Base-by-base conservation (phyloP, 2,113 vertebrate genomes). In the Pseudorasbora parva region DNA sequence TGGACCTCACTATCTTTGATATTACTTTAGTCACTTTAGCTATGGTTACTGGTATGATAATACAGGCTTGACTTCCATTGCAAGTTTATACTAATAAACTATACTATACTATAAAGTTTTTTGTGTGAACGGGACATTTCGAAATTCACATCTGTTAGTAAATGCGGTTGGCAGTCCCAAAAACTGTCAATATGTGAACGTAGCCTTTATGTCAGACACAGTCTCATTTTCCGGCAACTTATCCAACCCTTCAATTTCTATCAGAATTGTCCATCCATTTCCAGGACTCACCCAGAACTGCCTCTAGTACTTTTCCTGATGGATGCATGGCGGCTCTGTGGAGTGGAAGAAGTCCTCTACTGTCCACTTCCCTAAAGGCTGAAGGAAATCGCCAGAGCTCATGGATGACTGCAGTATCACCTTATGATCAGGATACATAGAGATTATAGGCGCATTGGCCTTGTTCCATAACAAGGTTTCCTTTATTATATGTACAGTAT, bases 311-410 rank as follows among this genome's bases (percentile, higher is more conserved):
- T 86, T 93, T 92, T 33, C 85, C 89, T 90, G 94, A 71, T 60
- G 95, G 93, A 64, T 91, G 89, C 49, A 92, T 87, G 8, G 89
- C 93, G 72, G 95, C 94, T 73, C 93, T 86, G 17, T 96, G 95
- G 59, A 97, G 73, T 11, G 95, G 96, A 88, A 94, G 95, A 94
- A 95, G 95, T 8, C 95, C 94, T 23, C 82, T 90, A 43, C 94
- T 92, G 87, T 97, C 94, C 83, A 92, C 93, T 92, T 96, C 93
- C 89, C 93, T 94, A 88, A 97, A 93, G 54, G 94, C 91, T 79
- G 89, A 91, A 73, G 93, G 93, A 81, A 84, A 91, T 76, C 94
- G 92, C 82, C 93, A 90, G 86, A 93, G 90, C 64, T 95, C 87
- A 87, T 95, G 94, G 54, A 97, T 93, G 12, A 89, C 88, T 87